Base-by-base conservation (phyloP, 2,888 invertebrate genomes). In the Darwinula stevensoni region DNA sequence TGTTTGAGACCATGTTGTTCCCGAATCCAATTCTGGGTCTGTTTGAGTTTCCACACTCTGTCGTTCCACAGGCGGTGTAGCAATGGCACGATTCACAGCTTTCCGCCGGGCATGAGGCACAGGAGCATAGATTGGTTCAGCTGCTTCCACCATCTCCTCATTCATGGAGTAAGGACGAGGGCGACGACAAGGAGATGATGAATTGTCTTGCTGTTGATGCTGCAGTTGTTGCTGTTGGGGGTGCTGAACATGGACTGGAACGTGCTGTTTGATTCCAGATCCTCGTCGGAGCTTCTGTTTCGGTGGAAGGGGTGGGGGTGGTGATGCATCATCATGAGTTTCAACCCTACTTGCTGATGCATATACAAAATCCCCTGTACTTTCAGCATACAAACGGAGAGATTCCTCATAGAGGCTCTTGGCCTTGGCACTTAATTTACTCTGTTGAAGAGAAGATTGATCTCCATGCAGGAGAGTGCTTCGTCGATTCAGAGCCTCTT, bases 401-500 rank as follows among this genome's bases (percentile, higher is more conserved):
- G 22, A 22, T n/a, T 22, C 22, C 9, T 22, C 9, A n/a, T 22
- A 22, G 9, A 22, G 22, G 6, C n/a, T 6, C 22, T 22, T n/a
- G 9, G 22, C 22, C 22, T 22, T 22, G 6, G 22, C 6, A n/a
- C 22, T 22, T n/a, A 6, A 9, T 22, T 22, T 22, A n/a, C 22
- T n/a, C 9, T n/a, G n/a, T n/a, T n/a, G n/a, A n/a, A n/a, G n/a
- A n/a, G n/a, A n/a, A n/a, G n/a, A n/a, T n/a, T n/a, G n/a, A n/a
- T n/a, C n/a, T n/a, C n/a, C n/a, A n/a, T n/a, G n/a, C n/a, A n/a
- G n/a, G n/a, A n/a, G n/a, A n/a, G n/a, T n/a, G n/a, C n/a, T n/a
- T n/a, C n/a, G 38, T 13, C 43, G 17, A 14, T 36, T 41, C 32
- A 44, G 40, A 14, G 46, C 40, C 32, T 45, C 44, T 31, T 45